Percentiles rank a stretch among this genome's conserved stretches.
Conservation (phyloP, 2,888 invertebrate species). For the Cheilosia vernalis region DNA sequence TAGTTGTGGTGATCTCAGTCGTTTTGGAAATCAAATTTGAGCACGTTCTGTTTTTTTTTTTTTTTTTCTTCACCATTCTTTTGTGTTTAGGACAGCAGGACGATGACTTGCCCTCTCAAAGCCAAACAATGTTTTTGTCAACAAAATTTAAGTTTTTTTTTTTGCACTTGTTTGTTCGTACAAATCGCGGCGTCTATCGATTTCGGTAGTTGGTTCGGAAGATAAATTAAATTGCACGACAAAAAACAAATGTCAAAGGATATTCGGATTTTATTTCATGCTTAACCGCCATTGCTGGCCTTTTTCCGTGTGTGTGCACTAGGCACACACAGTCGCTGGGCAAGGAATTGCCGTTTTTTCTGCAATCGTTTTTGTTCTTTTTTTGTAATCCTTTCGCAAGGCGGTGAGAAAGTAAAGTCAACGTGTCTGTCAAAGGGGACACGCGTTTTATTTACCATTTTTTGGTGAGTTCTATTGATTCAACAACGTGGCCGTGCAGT, state of each 20-base stretch:
- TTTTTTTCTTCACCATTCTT: neutral
- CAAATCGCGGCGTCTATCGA: constrained; percentile 30
- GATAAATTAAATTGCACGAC: constrained; percentile 19
- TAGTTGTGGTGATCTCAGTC: constrained; percentile 56
- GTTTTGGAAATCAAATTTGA: constrained; percentile 46
- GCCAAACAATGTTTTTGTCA: constrained; percentile 47
- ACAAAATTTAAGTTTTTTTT: constrained; percentile 30
- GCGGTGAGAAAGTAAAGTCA: neutral
- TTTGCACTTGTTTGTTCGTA: neutral
- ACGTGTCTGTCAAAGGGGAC: constrained; percentile 12
- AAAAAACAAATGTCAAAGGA: constrained; percentile 7
- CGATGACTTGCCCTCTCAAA: neutral
- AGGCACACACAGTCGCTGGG: constrained; percentile 9
- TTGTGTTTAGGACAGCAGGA: constrained; percentile 2
- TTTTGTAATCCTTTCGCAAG: neutral
- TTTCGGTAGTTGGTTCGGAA: constrained; percentile 14
- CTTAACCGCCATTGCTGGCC: constrained; percentile 23
- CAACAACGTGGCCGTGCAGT: constrained; percentile 17
- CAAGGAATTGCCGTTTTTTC: neutral
- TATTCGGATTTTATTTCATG: constrained; percentile 34
- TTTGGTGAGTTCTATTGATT: constrained; percentile 25
- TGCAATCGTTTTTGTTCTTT: neutral
- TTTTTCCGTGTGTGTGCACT: constrained; percentile 2
- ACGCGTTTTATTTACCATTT: constrained; percentile 45
- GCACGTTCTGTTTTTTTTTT: constrained; percentile 19